Evolutionary conservation across 2,113 vertebrate species (phyloP).

Genomic region (Pteropus alecto): DNA sequence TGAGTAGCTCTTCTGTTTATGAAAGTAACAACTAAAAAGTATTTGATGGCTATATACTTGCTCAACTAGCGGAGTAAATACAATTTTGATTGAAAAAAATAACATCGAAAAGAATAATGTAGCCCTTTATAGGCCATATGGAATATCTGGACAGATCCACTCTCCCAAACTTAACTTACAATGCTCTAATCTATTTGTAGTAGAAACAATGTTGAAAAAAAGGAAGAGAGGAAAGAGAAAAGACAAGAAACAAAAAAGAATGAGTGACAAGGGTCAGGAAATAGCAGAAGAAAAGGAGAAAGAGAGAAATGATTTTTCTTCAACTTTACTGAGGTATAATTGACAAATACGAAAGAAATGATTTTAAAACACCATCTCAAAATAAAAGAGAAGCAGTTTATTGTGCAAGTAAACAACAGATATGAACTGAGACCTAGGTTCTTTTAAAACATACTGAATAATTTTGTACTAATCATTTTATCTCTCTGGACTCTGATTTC

Average conservation of each 20-base stretch:
- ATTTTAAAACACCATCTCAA: not conserved
- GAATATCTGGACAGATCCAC: not conserved
- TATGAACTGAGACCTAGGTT: not conserved
- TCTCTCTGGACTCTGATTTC: conserved; percentile 3
- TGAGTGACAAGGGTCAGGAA: not conserved
- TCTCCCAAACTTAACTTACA: not conserved
- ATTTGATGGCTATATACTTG: not conserved
- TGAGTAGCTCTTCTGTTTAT: conserved; percentile 19
- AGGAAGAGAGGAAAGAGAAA: not conserved
- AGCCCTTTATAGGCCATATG: not conserved
- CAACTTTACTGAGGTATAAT: not conserved
- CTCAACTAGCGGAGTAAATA: not conserved
- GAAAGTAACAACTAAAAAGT: conserved; percentile 5
- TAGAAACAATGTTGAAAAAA: conserved; percentile 4
- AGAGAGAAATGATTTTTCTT: not conserved
- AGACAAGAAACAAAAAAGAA: not conserved
- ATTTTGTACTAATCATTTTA: not conserved
- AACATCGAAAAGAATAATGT: not conserved
- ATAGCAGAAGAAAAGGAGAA: not conserved
- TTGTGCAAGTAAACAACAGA: not conserved
- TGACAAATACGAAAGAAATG: not conserved
- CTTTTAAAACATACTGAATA: not conserved
- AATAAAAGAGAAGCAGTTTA: conserved; percentile 22
- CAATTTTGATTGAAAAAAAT: not conserved
- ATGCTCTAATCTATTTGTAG: not conserved